phyloP scores from a whole-genome alignment of 2,797 vertebrate genomes.

The Gymnoscopelus braueri region DNA sequence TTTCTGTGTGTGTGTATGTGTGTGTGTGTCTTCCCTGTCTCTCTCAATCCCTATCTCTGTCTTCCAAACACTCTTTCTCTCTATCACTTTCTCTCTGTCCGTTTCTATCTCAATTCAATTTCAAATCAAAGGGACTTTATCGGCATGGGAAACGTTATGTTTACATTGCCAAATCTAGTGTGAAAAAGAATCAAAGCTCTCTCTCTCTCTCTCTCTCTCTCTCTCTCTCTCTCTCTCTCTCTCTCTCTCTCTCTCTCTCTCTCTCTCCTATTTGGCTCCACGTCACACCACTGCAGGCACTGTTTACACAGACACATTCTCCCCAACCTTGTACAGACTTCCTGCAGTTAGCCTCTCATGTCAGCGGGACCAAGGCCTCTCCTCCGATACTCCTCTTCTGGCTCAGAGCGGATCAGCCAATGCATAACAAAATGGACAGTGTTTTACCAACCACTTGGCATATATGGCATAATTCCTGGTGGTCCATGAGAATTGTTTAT shows the following conservation, averaged over 20 bases:
- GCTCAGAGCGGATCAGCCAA: neutral
- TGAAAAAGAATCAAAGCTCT: neutral
- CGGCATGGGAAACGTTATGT: no score
- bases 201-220: neutral
- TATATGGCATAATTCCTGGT: no score
- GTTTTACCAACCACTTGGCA: no score
- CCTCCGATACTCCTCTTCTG: neutral
- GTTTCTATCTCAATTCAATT: no score
- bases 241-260: neutral
- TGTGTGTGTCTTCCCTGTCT: neutral
- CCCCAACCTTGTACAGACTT: constrained; percentile 18
- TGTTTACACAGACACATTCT: constrained; percentile 30
- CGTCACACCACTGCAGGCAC: neutral
- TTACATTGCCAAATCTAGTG: no score
- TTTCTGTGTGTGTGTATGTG: neutral
- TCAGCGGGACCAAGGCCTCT: neutral
- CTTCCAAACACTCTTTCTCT: neutral
- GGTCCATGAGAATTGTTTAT: no score
- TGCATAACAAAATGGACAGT: neutral
- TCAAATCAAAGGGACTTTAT: no score
- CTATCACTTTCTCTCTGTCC: no score
- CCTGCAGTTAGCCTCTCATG: constrained; percentile 4
- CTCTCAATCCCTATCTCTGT: neutral
- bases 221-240: neutral
- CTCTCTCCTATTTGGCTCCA: no score